Percentiles rank a stretch among this genome's conserved stretches.
Evolutionary conservation across 2,888 invertebrate genomes (phyloP).

Genomic region (Napeogenes inachia): DNA sequence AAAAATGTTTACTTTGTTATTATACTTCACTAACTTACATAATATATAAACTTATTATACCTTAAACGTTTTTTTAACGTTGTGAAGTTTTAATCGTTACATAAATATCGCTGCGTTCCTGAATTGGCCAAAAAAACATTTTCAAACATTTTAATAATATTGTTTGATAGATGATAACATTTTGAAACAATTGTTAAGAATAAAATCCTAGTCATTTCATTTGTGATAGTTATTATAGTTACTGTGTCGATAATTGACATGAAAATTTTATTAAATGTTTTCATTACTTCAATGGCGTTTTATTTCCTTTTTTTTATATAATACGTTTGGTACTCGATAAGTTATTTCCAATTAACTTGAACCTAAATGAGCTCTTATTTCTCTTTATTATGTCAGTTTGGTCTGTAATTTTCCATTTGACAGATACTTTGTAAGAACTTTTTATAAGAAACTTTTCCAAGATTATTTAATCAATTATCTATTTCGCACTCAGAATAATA

Average conservation of each 20-base stretch:
- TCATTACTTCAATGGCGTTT: conserved; percentile 27
- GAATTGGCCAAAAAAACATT: neutral
- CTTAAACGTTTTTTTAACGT: neutral
- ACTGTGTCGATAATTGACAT: conserved; percentile 13
- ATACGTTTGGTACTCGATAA: neutral
- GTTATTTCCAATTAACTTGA: too few species aligned
- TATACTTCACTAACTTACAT: too few species aligned
- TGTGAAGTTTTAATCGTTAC: neutral
- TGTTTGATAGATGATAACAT: neutral
- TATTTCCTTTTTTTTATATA: conserved; percentile 11
- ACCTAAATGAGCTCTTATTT: too few species aligned
- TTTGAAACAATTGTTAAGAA: neutral
- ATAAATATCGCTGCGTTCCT: neutral
- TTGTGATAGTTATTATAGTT: conserved; percentile 8
- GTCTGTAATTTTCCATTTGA: too few species aligned
- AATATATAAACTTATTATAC: too few species aligned
- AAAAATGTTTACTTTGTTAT: too few species aligned
- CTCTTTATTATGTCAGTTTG: too few species aligned
- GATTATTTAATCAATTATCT: too few species aligned
- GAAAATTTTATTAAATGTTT: conserved; percentile 32
- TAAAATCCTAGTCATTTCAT: conserved; percentile 2
- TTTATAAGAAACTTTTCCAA: too few species aligned
- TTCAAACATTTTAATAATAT: neutral
- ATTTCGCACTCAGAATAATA: too few species aligned
- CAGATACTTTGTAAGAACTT: too few species aligned